A percentile compares a stretch with the other conserved stretches of the same genome.
Conservation (phyloP, 53 echinoderm and acorn worm genomes). For the Holothuria scabra region DNA sequence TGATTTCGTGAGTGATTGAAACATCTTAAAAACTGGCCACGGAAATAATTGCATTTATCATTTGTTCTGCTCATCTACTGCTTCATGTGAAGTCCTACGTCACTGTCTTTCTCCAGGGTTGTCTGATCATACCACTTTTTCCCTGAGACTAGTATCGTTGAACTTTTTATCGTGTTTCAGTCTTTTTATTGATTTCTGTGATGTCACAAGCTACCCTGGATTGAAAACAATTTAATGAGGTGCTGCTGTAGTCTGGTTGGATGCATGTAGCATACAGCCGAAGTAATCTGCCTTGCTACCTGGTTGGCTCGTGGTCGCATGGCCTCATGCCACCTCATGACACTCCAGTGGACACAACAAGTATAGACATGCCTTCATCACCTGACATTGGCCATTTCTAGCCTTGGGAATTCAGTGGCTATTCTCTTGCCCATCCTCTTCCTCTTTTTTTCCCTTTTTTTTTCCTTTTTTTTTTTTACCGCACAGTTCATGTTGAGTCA, state of each 20-base stretch:
- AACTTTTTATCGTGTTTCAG: conserved; percentile 42
- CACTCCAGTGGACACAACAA: conserved; percentile 3
- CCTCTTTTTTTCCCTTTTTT: neutral
- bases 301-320: too few species aligned
- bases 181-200: conserved; percentile 39
- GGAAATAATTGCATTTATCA: conserved; percentile 38
- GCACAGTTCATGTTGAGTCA: conserved; percentile 27
- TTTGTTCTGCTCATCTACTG: conserved; percentile 2
- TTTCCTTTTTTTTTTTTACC: neutral
- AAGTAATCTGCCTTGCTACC: too few species aligned
- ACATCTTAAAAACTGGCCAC: conserved; percentile 45
- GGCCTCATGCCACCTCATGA: too few species aligned
- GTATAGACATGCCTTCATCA: conserved; percentile 35
- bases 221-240: conserved; percentile 4
- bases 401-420: too few species aligned
- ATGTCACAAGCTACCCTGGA: conserved; percentile 37
- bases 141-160: neutral
- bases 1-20: conserved; percentile 33
- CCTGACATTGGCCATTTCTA: conserved; percentile 3
- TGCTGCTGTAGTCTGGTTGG: neutral
- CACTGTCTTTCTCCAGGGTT: conserved; percentile 20
- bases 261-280: neutral
- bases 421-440: neutral
- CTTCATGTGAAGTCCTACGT: neutral
- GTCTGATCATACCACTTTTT: conserved; percentile 7